Evolutionary conservation across 2,113 vertebrate genomes (phyloP), one percentile per base, ranked within the genome.

Genomic region (Alectura lathami): DNA sequence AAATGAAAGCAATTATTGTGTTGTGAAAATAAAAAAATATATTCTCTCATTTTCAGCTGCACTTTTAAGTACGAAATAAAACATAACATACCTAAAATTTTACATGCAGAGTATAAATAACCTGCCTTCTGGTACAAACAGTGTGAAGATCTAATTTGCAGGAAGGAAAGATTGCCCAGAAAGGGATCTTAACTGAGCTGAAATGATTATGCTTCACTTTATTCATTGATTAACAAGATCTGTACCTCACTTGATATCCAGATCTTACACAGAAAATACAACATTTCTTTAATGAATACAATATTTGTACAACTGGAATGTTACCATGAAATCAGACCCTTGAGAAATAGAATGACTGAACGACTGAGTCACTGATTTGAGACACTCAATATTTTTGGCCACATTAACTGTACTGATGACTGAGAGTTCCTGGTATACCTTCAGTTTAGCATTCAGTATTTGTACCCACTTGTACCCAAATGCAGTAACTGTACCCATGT

Each of bases 271-370:
- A 76, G 62, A 92, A 96, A 95, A 82, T 47, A 45, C 64, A 82
- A 8, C 6, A 75, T 79, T 96, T 95, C 69, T 94, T 89, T 81
- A 60, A 86, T 85, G 59, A 79, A 45, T 76, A 87, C 86, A 70
- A 91, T 85, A 91, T 94, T 83, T 91, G 66, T 54, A 87, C 42
- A 85, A 9, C 72, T 91, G 77, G 79, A 97, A 88, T 6, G 23
- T 57, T 77, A 77, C 78, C 50, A 86, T 50, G 68, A 89, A 96
- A 92, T 72, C 77, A 72, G 54, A 57, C 47, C 45, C 86, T 78
- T 60, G 73, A 82, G 72, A 75, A 91, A 86, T 74, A 53, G 34
- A 87, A 86, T 56, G 77, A 78, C 68, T 93, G 87, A 79, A 76
- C 76, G 63, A 8, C 54, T 23, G 53, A 91, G 53, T 64, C 67